These are phyloP conservation scores for Epinephelus moara DNA, from an alignment of 2,113 vertebrate genomes.

Conservation along the genomic window DNA sequence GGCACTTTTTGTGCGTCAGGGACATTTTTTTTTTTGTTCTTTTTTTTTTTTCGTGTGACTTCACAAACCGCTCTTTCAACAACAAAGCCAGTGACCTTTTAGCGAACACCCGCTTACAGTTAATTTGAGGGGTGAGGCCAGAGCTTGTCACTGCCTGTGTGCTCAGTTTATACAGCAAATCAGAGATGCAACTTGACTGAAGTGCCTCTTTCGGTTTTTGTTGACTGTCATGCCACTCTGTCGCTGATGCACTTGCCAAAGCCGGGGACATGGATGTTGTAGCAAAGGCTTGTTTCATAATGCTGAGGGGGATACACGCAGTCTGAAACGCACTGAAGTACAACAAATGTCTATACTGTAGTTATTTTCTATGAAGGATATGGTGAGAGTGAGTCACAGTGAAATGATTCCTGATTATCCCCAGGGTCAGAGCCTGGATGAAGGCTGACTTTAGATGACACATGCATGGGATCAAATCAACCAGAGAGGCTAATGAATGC, in stretches of 20 bases:
- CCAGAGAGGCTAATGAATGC: constrained; percentile 48
- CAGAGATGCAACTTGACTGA: constrained; percentile 67
- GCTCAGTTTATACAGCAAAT: constrained; percentile 54
- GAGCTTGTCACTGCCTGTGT: constrained; percentile 71
- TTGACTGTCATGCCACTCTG: constrained; percentile 36
- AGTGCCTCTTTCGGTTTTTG: constrained; percentile 48
- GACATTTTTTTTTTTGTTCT: constrained; percentile 19
- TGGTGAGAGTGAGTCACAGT: constrained; percentile 49
- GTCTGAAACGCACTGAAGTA: constrained; percentile 19
- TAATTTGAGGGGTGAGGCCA: constrained; percentile 69
- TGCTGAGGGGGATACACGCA: neutral
- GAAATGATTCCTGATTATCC: constrained; percentile 60
- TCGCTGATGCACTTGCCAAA: constrained; percentile 44
- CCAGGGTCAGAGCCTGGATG: constrained; percentile 18
- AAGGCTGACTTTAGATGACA: constrained; percentile 51
- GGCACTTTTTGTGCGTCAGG: constrained; percentile 27
- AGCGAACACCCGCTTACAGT: constrained; percentile 59
- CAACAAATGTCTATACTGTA: constrained; percentile 48
- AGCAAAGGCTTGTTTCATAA: constrained; percentile 36
- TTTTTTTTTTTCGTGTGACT: constrained; percentile 31
- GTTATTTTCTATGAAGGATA: constrained; percentile 43
- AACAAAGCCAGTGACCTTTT: constrained; percentile 67
- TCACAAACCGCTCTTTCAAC: constrained; percentile 35
- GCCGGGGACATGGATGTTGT: neutral
- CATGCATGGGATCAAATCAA: constrained; percentile 53